Evolutionary conservation across 2,113 vertebrate genomes (phyloP).

Genomic region (Galeopterus variegatus): DNA sequence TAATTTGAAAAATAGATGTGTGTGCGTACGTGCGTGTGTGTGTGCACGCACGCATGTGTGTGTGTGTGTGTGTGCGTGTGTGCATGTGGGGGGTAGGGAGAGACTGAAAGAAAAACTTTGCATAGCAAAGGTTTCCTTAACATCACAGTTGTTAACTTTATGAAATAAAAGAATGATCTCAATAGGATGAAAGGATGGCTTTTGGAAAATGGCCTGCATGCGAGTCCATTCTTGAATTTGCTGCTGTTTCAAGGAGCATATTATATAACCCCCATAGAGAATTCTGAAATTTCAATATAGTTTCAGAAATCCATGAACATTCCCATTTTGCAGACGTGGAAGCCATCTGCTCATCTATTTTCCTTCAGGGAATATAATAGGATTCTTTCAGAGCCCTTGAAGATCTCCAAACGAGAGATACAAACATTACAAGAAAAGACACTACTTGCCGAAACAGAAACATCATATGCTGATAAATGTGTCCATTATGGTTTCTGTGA

Average conservation of each 20-base stretch:
- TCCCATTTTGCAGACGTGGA: constrained; percentile 16
- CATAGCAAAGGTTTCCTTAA: background rate
- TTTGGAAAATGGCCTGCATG: background rate
- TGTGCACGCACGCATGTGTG: no score
- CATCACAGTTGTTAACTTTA: background rate
- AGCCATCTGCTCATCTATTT: constrained; percentile 36
- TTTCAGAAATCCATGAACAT: background rate
- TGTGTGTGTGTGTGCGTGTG: no score
- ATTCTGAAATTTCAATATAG: background rate
- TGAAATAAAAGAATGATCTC: background rate
- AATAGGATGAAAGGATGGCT: background rate
- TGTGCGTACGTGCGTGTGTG: no score
- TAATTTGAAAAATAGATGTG: constrained; percentile 37
- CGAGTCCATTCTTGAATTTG: background rate
- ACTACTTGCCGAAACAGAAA: constrained; percentile 24
- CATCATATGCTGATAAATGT: background rate
- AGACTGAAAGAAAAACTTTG: background rate
- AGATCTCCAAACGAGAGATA: constrained; percentile 1
- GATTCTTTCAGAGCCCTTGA: background rate
- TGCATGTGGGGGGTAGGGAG: background rate
- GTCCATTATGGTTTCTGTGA: background rate
- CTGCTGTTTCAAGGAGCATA: background rate
- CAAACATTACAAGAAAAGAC: background rate
- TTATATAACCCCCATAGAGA: constrained; percentile 21
- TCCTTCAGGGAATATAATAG: constrained; percentile 22